Evolutionary conservation across 2,113 vertebrate genomes (phyloP).

Genomic region (Campylorhamphus procurvoides): DNA sequence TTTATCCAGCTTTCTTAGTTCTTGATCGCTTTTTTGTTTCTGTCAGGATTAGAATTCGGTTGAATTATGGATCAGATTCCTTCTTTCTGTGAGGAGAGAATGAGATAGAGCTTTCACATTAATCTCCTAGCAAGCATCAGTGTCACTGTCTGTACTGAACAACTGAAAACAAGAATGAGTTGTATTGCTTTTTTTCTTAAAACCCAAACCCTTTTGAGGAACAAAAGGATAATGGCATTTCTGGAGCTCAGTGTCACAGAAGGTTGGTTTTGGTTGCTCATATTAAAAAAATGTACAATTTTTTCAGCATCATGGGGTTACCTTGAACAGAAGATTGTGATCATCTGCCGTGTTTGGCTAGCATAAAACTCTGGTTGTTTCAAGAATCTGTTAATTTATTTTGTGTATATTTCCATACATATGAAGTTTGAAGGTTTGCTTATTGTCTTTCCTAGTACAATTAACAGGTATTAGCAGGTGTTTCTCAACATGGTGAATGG

Average conservation of each 20-base stretch:
- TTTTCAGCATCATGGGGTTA: background rate
- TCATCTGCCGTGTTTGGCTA: background rate
- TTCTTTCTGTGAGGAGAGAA: background rate
- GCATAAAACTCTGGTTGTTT: background rate
- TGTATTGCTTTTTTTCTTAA: background rate
- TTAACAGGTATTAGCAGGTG: background rate
- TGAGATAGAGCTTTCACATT: background rate
- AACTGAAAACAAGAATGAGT: background rate
- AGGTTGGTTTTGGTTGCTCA: background rate
- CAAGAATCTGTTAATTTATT: background rate
- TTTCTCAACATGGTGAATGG: background rate
- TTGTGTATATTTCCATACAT: background rate
- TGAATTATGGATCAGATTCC: background rate
- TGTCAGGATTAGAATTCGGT: background rate
- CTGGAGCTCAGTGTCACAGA: background rate
- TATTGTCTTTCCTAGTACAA: accelerated
- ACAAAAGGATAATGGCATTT: background rate
- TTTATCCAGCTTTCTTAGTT: background rate
- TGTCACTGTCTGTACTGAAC: background rate
- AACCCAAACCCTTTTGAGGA: background rate
- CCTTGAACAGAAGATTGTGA: background rate
- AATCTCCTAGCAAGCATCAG: background rate
- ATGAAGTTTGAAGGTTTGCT: background rate
- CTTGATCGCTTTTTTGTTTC: background rate
- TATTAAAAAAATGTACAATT: background rate